Evolutionary conservation across 2,797 vertebrate species (phyloP), one percentile per base, ranked within the genome.

Genomic region (Poeciliopsis paucimaculata): DNA sequence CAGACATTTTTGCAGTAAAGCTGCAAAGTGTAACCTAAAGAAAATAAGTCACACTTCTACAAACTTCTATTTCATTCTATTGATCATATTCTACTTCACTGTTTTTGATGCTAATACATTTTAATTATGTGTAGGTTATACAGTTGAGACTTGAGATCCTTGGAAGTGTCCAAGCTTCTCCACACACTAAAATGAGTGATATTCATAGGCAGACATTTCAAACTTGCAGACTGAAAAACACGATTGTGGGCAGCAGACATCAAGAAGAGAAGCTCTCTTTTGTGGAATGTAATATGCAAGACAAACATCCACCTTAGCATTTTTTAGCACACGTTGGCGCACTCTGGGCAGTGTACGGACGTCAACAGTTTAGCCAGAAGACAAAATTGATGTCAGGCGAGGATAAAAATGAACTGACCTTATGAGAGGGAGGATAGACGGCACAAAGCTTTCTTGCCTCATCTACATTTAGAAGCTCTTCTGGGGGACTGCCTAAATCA

Each of bases 401-500:
- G 46, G 41, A 47, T 31, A 62, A 71, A 77, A 45, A 75, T 79
- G 26, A 74, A 45, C 47, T 75, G 39, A 49, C 78, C 60, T 68
- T 68, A 53, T 55, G 36, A 66, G 36, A 43, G 62, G 41, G 26
- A 45, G 68, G 41, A 20, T 26, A 60, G 13, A 9, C 28, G 72
- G 20, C 47, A 36, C 51, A 60, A 43, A n/a, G 16, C 34, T 72
- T n/a, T 73, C 45, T n/a, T 39, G 28, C 26, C 34, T 41, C 66
- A 20, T 74, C 45, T 64, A 20, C 20, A 34, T 39, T 73, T 79
- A 36, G 31, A 60, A 39, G 26, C 15, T 20, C 26, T 47, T 73
- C 70, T 60, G 57, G 43, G 45, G 43, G 47, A 70, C 49, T 34
- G 64, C 47, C 66, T 55, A 41, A 78, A 46, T 72, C 70, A 45